Percentiles rank a stretch among this genome's conserved stretches.
Conservation (phyloP, 2,113 vertebrate genomes). For the Toxostoma redivivum region DNA sequence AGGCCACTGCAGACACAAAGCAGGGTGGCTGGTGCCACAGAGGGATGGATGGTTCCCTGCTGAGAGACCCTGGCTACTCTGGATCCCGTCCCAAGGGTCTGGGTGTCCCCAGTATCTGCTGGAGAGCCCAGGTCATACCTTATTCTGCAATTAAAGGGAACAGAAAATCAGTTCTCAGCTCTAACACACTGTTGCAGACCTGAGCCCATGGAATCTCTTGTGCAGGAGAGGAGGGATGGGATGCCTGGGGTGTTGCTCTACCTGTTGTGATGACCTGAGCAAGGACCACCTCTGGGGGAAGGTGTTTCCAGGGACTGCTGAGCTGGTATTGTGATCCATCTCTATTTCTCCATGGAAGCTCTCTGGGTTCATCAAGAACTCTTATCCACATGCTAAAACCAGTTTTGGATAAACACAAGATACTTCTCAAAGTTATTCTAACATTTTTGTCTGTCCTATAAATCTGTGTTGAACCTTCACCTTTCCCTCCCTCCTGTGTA, state of each 20-base stretch:
- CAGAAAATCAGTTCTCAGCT: not conserved
- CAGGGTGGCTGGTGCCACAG: not conserved
- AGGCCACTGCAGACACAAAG: not conserved
- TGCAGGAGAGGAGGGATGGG: not conserved
- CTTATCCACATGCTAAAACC: not conserved
- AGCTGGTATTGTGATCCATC: not conserved
- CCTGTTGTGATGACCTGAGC: not conserved
- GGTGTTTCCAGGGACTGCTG: not conserved
- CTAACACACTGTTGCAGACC: not conserved
- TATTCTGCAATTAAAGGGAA: rapidly evolving
- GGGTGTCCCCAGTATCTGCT: not conserved
- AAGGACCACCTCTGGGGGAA: not conserved
- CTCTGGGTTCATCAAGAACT: rapidly evolving
- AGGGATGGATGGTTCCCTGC: not conserved
- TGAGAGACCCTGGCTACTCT: not conserved
- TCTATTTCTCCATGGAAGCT: not conserved
- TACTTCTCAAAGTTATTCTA: not conserved
- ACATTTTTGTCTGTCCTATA: not conserved
- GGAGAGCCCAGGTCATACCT: rapidly evolving
- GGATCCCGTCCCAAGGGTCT: rapidly evolving
- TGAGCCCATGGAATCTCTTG: not conserved
- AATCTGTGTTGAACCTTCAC: not conserved
- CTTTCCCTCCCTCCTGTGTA: not conserved
- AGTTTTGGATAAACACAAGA: not conserved
- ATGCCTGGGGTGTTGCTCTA: not conserved